Base-by-base conservation (phyloP, 2,888 invertebrate species). In the Tetheella fluctuosa region DNA sequence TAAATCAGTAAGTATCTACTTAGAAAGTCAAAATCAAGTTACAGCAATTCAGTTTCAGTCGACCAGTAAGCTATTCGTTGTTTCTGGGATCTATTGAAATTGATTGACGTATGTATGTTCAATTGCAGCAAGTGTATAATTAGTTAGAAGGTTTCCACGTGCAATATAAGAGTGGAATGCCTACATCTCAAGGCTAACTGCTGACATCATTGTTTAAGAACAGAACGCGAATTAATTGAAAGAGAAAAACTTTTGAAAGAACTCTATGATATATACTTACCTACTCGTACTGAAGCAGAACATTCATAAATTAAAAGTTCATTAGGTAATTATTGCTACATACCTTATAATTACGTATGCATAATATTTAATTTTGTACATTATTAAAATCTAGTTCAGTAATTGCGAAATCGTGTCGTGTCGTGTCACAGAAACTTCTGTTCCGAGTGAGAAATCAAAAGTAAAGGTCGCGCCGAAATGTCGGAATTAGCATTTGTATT, bases 401-500 rank as follows among this genome's bases (percentile, higher is more conserved):
- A 70, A 77, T 85, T 86, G 74, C 74, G 70, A 81, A 82, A 85
- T 67, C 71, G 72, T 81, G 75, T 80, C 77, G 75, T 70, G 79
- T 71, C n/a, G n/a, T n/a, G n/a, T n/a, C 74, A 74, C 74, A 70
- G 71, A 78, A 80, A 82, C 76, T 80, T 79, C 64, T 67, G 74
- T 80, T 80, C 72, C 66, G 71, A 84, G 71, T 79, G 79, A 83
- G 83, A 87, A 86, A 84, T 84, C 77, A 82, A 82, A 82, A 83
- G 72, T 81, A 80, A 80, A 88, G 86, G 85, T 81, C 86, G 76
- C 75, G 64, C 67, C 73, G 67, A 83, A 86, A 86, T 86, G 84
- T 81, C 84, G 76, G 77, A 77, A 88, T 90, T 88, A 86, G 76
- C 87, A 89, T 89, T 84, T 70, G 71, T 74, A 82, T 84, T 84